Percentiles rank a stretch among this genome's conserved stretches.
Evolutionary conservation across 2,797 vertebrate genomes (phyloP).

Genomic region (Avahi laniger): DNA sequence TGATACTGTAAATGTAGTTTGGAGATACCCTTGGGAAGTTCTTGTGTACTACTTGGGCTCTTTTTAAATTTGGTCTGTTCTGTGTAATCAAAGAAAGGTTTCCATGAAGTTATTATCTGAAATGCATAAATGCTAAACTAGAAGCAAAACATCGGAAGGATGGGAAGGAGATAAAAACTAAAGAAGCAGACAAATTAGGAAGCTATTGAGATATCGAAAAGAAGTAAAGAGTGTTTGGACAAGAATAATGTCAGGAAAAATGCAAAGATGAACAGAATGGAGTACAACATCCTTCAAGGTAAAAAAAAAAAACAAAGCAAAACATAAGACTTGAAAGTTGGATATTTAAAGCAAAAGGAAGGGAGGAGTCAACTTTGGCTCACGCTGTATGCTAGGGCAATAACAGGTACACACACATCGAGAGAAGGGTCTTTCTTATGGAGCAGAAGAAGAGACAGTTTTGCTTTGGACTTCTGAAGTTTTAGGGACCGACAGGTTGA

Average conservation of each 20-base stretch:
- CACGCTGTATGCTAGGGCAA: neutral
- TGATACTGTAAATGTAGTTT: neutral
- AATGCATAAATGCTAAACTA: neutral
- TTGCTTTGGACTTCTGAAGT: neutral
- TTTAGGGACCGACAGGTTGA: neutral
- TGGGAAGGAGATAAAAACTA: neutral
- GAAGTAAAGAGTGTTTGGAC: neutral
- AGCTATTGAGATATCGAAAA: neutral
- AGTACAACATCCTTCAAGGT: neutral
- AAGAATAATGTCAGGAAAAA: neutral
- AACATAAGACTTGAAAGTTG: neutral
- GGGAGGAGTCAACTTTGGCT: neutral
- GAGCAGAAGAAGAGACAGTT: neutral
- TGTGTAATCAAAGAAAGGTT: neutral
- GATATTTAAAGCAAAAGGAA: neutral
- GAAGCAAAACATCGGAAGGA: neutral
- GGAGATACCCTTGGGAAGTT: neutral
- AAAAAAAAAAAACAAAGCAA: neutral
- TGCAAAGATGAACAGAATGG: neutral
- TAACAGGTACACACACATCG: neutral
- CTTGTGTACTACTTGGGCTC: neutral
- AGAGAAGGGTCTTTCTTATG: neutral
- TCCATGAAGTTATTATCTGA: neutral
- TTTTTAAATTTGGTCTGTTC: neutral
- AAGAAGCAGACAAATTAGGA: neutral